Base-by-base conservation (phyloP, 30 jellyfish, hydroid and myxozoan species). In the Clytia hemisphaerica region DNA sequence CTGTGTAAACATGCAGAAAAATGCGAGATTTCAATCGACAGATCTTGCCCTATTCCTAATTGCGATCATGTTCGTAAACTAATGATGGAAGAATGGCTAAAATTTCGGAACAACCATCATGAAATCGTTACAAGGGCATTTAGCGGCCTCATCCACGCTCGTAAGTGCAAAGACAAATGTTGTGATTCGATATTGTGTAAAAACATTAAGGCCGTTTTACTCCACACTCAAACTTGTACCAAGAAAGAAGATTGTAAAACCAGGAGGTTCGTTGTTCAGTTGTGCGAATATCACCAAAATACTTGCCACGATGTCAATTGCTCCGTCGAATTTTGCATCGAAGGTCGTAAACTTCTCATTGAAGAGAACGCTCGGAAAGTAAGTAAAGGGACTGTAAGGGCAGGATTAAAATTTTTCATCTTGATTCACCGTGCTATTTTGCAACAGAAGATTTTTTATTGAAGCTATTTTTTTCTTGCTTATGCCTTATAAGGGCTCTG, bases 101-200 rank as follows among this genome's bases (percentile, higher is more conserved):
- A 57, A 22, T 31, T 57, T 25, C 25, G 30, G 30, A 38, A 57
- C 42, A 57, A 57, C 7, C 70, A 57, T 33, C 25, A 57, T 31
- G 70, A 57, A 57, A 57, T 57, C 45, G 30, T 57, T 38, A 38
- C 25, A 31, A 57, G 48, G 14, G 70, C 30, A 25, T 57, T 57
- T n/a, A 28, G 70, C 5, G 70, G 53, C 25, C 70, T 57, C 16
- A 57, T 57, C 15, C 70, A 57, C 30, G 70, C 70, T 6, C 25
- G 30, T 38, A 12, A 57, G 15, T 57, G 70, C 30, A 38, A n/a
- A n/a, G 95, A 60, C 15, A 84, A 83, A 18, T 77, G 79, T 33
- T 85, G 95, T 32, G 95, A 85, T 73, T 77, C 77, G 76, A 88
- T 85, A 38, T 78, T 85, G 84, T 85, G 80, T 2, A 76, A 59